Evolutionary conservation across 2,113 vertebrate species (phyloP).

Genomic region (Danionella cerebrum): DNA sequence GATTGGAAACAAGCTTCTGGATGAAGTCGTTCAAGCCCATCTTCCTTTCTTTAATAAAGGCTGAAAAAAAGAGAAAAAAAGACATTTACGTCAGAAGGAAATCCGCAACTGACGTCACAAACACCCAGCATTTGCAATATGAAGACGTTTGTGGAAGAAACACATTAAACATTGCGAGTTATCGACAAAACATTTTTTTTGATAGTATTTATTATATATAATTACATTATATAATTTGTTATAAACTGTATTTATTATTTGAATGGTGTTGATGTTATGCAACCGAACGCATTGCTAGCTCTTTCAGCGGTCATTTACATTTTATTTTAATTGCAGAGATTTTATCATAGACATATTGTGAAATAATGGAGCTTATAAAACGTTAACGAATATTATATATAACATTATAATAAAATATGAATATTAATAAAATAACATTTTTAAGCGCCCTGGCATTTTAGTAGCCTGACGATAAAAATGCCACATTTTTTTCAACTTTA

Average conservation of each 20-base stretch:
- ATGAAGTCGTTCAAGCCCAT: conserved; percentile 75
- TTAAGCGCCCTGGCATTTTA: too few species aligned
- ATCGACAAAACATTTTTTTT: neutral
- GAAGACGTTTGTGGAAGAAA: neutral
- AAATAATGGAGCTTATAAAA: too few species aligned
- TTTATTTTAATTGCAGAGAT: too few species aligned
- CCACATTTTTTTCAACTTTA: neutral
- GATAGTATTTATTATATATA: too few species aligned
- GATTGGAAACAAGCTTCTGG: conserved; percentile 68
- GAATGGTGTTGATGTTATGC: neutral
- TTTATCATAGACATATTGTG: too few species aligned
- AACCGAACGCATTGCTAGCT: neutral
- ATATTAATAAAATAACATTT: too few species aligned
- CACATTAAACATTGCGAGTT: neutral
- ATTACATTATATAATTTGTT: too few species aligned
- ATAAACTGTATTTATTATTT: too few species aligned
- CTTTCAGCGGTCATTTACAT: too few species aligned
- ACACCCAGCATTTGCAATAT: neutral
- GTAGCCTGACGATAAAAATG: too few species aligned
- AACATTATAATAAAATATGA: too few species aligned
- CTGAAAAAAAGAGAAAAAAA: conserved; percentile 42
- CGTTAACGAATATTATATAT: too few species aligned
- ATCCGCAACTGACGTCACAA: conserved; percentile 19
- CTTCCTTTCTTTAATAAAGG: conserved; percentile 75
- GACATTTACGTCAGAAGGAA: conserved; percentile 22